phyloP scores from a whole-genome alignment of 1,140 invertebrate species.

The Eriosoma lanigerum region DNA sequence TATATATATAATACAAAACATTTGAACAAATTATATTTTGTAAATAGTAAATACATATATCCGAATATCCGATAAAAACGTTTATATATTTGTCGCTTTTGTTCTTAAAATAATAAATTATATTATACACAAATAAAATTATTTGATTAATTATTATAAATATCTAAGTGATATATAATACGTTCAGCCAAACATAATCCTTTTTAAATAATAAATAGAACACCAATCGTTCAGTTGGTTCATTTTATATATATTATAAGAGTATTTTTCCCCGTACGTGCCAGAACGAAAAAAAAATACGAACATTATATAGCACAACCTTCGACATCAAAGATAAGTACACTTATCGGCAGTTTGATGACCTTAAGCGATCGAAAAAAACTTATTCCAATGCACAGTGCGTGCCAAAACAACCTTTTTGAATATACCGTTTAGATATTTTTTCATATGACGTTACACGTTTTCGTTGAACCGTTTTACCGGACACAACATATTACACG shows the following conservation, averaged over 20 bases:
- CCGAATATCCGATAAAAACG: too few species aligned
- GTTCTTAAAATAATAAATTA: too few species aligned
- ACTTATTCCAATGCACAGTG: slow-evolving; percentile 14
- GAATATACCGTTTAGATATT: neutral
- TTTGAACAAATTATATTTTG: too few species aligned
- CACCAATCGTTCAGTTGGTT: neutral
- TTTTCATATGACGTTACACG: neutral
- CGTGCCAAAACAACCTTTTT: slow-evolving; percentile 39
- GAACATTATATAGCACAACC: slow-evolving; percentile 6
- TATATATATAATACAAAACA: too few species aligned
- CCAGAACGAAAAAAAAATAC: slow-evolving; percentile 12
- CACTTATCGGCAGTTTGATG: slow-evolving; percentile 28
- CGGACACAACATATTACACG: neutral
- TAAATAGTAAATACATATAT: too few species aligned
- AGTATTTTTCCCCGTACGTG: neutral
- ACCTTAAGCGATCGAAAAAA: slow-evolving; percentile 30
- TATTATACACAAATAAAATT: too few species aligned
- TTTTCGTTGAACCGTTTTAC: neutral
- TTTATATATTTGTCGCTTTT: too few species aligned
- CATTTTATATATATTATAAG: neutral
- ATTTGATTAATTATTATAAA: too few species aligned
- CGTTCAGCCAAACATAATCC: too few species aligned
- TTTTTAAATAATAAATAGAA: neutral
- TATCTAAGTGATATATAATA: too few species aligned
- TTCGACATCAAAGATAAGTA: slow-evolving; percentile 38